Percentiles rank a stretch among this genome's conserved stretches.
These are phyloP conservation scores for Peromyscus polionotus DNA, from an alignment of 2,113 vertebrate genomes.

Conservation along the genomic window DNA sequence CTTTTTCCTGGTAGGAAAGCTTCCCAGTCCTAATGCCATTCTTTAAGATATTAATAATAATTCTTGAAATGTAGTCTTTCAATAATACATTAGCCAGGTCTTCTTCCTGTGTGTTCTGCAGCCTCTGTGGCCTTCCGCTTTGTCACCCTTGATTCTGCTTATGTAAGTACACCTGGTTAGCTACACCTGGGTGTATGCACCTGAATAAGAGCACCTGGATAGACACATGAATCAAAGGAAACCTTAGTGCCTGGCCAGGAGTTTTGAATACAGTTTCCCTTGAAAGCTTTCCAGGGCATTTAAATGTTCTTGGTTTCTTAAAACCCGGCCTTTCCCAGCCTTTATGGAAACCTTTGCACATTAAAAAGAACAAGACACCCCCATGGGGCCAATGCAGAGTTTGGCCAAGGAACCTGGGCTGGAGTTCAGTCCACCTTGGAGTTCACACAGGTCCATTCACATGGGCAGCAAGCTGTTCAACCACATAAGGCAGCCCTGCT, in stretches of 20 bases:
- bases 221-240: too few relatives aligned
- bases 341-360: neutral
- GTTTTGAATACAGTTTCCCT: neutral
- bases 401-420: neutral
- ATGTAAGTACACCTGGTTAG: neutral
- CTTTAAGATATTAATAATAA: neutral
- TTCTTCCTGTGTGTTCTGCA: neutral
- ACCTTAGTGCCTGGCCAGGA: neutral
- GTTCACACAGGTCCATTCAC: neutral
- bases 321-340: neutral
- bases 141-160: neutral
- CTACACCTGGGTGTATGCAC: neutral
- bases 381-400: neutral
- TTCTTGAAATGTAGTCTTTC: neutral
- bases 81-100: neutral
- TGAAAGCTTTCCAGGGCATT: neutral
- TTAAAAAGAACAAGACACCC: neutral
- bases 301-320: constrained; percentile 30
- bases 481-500: neutral
- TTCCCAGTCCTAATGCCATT: neutral
- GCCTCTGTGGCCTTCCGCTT: neutral
- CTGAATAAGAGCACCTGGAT: neutral
- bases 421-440: neutral
- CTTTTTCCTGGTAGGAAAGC: neutral
- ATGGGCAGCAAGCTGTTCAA: neutral